Evolutionary conservation across 1,140 invertebrate species (phyloP).

Genomic region (Sycobia sp.): DNA sequence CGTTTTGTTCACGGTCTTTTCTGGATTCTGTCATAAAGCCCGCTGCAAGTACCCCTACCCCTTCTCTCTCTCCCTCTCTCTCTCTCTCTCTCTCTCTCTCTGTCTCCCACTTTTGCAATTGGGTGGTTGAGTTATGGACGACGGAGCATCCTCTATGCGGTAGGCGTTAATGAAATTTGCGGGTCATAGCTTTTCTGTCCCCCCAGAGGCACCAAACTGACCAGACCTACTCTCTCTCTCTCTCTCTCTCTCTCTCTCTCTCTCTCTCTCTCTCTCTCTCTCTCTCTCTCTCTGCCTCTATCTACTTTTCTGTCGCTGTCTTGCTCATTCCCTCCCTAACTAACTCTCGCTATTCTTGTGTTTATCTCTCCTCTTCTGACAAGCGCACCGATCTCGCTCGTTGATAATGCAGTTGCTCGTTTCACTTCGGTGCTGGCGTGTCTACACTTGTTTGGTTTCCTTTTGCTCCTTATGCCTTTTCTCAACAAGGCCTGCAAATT

Average conservation of each 20-base stretch:
- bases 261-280: constrained; percentile 12
- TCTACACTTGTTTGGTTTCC: too few species aligned
- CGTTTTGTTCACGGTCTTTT: constrained; percentile 28
- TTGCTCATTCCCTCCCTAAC: too few species aligned
- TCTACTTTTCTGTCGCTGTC: too few species aligned
- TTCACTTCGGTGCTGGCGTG: too few species aligned
- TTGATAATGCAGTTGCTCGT: too few species aligned
- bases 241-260: constrained; percentile 16
- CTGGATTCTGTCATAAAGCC: constrained; percentile 35
- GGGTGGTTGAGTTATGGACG: constrained; percentile 42
- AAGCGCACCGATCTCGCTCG: too few species aligned
- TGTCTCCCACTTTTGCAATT: too few species aligned
- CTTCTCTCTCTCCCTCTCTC: constrained; percentile 1
- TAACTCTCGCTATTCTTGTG: too few species aligned
- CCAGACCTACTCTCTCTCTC: constrained; percentile 28
- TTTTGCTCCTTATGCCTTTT: too few species aligned
- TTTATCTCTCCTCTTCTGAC: too few species aligned
- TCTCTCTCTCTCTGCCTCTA: constrained; percentile 26
- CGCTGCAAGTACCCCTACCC: too few species aligned
- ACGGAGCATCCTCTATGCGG: constrained; percentile 38
- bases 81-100: background rate
- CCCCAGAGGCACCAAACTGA: constrained; percentile 33
- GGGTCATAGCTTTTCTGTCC: constrained; percentile 45
- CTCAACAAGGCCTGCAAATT: too few species aligned
- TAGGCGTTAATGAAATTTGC: constrained; percentile 51